Evolutionary conservation across 1,140 invertebrate species (phyloP), one percentile per base, ranked within the genome.

Genomic region (Aradophagus sp.): DNA sequence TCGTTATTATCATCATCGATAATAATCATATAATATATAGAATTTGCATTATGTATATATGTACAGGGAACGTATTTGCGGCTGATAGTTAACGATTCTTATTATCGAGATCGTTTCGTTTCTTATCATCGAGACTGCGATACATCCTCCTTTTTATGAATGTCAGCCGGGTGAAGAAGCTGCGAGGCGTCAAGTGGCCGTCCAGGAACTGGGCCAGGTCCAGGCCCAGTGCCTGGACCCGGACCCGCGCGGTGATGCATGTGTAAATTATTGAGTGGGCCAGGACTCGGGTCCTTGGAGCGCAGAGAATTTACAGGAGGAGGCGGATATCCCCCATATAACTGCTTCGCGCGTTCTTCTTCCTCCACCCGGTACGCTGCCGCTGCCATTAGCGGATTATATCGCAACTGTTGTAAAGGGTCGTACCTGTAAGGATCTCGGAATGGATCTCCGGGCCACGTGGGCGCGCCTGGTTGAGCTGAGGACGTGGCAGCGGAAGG

Each of bases 331-430:
- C 90, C 88, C 53, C 87, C 90, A 68, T 91, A 89, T 36, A 93
- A 87, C 81, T 93, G 87, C 80, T 93, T 93, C 1, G 90, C 89
- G 35, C 91, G 87, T 77, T 93, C 91, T 63, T 93, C 91, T 72
- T 94, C 87, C 14, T 86, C 91, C 5, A 88, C 90, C 6, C 90
- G 86, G 52, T 90, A 89, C 6, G 91, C 81, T 2, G 80, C 91
- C 1, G 90, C 90, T 58, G 92, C 91, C 86, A 93, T 90, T 19
- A 93, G 82, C 1, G 91, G 91, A 78, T 90, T 92, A 76, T 91
- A 93, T 3, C 90, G 88, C 73, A 91, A 81, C 29, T 82, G 88
- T 59, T 90, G 88, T 10, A 92, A 85, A 12, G 90, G 89, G 73
- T 91, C 90, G 83, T 88, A 91, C 73, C 85, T 87, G 76, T 91